These are phyloP conservation scores for Seriola dumerili DNA, from an alignment of 2,113 vertebrate species.

Conservation along the genomic window DNA sequence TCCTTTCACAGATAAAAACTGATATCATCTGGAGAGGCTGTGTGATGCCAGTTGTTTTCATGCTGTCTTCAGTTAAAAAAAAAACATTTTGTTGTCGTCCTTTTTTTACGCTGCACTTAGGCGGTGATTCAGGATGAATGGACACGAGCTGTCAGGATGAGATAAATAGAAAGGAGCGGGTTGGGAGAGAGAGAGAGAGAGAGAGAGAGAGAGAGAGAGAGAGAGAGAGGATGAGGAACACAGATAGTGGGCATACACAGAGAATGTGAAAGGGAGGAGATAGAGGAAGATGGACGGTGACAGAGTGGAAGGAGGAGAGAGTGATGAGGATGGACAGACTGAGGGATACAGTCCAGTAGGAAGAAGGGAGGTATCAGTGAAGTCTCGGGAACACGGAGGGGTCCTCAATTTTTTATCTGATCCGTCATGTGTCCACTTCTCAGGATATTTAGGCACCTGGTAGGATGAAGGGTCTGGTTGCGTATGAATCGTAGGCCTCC, in stretches of 20 bases:
- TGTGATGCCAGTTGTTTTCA: slow-evolving; percentile 35
- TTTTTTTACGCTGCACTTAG: slow-evolving; percentile 11
- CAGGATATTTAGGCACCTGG: slow-evolving; percentile 10
- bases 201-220: neutral
- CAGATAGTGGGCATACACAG: neutral
- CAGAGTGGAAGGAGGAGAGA: slow-evolving; percentile 12
- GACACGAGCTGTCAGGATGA: slow-evolving; percentile 36
- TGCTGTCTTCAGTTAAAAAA: slow-evolving; percentile 12
- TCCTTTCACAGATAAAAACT: slow-evolving; percentile 37
- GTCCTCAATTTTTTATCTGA: slow-evolving; percentile 5
- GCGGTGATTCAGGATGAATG: slow-evolving; percentile 28
- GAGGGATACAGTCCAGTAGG: neutral
- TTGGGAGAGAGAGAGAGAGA: neutral
- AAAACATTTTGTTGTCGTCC: neutral
- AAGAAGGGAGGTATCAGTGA: slow-evolving; percentile 6
- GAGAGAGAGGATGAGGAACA: slow-evolving; percentile 1
- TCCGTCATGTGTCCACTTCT: slow-evolving; percentile 4
- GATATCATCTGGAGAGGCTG: slow-evolving; percentile 47
- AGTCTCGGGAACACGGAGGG: neutral
- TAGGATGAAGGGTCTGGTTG: too few relatives aligned
- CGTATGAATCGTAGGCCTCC: too few relatives aligned
- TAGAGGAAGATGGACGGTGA: slow-evolving; percentile 28
- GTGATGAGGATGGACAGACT: slow-evolving; percentile 32
- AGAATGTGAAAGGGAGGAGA: slow-evolving; percentile 13
- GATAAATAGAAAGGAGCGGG: slow-evolving; percentile 34